Evolutionary conservation across 2,888 invertebrate genomes (phyloP).

Genomic region (Liposcelis brunnea): DNA sequence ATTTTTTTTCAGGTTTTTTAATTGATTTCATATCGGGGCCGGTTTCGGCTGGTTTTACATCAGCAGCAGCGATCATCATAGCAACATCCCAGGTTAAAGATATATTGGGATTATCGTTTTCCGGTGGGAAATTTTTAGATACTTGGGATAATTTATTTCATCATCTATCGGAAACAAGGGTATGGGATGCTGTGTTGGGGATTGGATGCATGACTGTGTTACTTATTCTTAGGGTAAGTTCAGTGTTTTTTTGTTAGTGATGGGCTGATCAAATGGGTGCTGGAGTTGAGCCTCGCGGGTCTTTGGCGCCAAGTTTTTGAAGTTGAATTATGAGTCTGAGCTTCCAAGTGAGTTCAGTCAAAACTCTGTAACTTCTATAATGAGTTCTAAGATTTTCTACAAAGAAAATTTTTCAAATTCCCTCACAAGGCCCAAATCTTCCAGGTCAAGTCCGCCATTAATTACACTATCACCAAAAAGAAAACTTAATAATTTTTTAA

Average conservation of each 20-base stretch:
- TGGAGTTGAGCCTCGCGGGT: background rate
- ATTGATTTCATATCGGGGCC: slow-evolving; percentile 76
- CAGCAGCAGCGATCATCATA: slow-evolving; percentile 67
- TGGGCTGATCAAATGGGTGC: background rate
- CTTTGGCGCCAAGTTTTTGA: background rate
- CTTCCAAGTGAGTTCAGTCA: too few relatives aligned
- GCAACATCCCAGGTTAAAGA: slow-evolving; percentile 65
- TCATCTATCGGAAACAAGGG: slow-evolving; percentile 48
- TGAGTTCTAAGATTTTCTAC: too few relatives aligned
- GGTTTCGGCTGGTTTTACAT: slow-evolving; percentile 63
- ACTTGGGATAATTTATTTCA: slow-evolving; percentile 53
- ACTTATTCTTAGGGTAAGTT: slow-evolving; percentile 46
- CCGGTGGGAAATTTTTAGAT: slow-evolving; percentile 50
- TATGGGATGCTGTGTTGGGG: slow-evolving; percentile 54
- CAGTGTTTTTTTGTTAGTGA: background rate
- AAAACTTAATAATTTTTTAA: slow-evolving; percentile 7
- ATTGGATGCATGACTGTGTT: slow-evolving; percentile 49
- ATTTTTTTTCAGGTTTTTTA: slow-evolving; percentile 45
- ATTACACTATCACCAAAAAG: too few relatives aligned
- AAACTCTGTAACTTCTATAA: too few relatives aligned
- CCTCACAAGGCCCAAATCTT: too few relatives aligned
- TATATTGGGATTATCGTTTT: slow-evolving; percentile 48
- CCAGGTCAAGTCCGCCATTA: too few relatives aligned
- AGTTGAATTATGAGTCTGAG: too few relatives aligned
- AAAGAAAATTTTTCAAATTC: too few relatives aligned